A percentile compares a stretch with the other conserved stretches of the same genome.
phyloP scores from a whole-genome alignment of 2,888 invertebrate species.

The Troglohyphantes excavatus region DNA sequence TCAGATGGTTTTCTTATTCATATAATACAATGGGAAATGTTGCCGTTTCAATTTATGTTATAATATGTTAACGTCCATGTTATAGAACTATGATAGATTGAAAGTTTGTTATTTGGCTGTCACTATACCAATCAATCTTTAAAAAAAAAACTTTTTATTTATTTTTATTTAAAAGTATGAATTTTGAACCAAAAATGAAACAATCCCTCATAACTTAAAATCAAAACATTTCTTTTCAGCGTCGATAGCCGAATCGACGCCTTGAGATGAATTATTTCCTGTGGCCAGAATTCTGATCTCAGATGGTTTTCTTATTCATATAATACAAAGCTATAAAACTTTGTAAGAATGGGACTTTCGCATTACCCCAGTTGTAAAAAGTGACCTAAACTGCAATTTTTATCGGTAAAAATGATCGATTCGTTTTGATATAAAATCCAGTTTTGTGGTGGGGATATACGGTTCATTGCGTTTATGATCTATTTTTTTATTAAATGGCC shows the following conservation, averaged over 20 bases:
- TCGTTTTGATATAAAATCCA: constrained; percentile 29
- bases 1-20: constrained; percentile 1
- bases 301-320: constrained; percentile 1
- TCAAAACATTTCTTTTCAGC: too few species aligned
- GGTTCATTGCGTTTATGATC: constrained; percentile 10
- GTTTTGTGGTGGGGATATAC: constrained; percentile 20
- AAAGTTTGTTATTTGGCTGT: too few species aligned
- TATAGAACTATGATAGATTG: too few species aligned
- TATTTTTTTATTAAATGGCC: constrained; percentile 8
- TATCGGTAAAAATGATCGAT: constrained; percentile 18
- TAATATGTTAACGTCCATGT: too few species aligned
- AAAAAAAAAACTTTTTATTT: too few species aligned
- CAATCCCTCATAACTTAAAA: too few species aligned
- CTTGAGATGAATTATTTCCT: background rate
- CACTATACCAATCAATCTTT: too few species aligned
- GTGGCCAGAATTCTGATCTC: background rate
- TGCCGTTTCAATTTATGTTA: too few species aligned
- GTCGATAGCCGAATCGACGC: too few species aligned
- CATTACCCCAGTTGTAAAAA: constrained; percentile 6
- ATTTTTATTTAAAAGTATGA: too few species aligned
- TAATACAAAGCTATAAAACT: constrained; percentile 11
- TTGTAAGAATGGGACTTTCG: background rate
- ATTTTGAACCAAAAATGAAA: too few species aligned
- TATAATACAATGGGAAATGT: too few species aligned
- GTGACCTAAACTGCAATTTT: constrained; percentile 32